phyloP scores from a whole-genome alignment of 2,797 vertebrate species.

The Gallirallus australis region DNA sequence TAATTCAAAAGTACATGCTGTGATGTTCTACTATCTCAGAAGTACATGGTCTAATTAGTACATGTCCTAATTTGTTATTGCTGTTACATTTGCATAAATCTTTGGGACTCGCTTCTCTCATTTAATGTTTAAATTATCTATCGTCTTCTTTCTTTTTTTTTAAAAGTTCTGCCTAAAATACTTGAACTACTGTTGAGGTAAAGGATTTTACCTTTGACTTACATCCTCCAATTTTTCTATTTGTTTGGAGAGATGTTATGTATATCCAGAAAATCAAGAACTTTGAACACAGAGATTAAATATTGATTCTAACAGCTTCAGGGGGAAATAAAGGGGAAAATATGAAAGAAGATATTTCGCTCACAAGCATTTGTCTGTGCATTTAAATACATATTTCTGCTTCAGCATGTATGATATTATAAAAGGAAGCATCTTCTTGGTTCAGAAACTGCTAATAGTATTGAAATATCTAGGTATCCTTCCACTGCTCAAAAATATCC shows the following conservation, averaged over 20 bases:
- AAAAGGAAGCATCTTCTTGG: background rate
- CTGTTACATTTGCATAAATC: background rate
- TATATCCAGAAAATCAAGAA: background rate
- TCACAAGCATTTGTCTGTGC: background rate
- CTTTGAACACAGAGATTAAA: background rate
- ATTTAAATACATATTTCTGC: background rate
- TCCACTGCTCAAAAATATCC: background rate
- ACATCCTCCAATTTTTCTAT: background rate
- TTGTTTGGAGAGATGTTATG: background rate
- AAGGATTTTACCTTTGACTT: background rate
- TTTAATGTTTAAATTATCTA: background rate
- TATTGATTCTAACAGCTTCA: background rate
- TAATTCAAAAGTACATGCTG: background rate
- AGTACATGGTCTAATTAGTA: background rate
- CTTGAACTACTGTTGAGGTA: background rate
- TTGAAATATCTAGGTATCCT: background rate
- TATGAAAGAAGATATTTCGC: background rate
- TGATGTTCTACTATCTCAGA: background rate
- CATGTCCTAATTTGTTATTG: background rate
- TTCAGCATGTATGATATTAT: background rate
- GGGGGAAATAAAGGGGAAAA: background rate
- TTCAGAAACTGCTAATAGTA: background rate
- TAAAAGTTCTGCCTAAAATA: background rate
- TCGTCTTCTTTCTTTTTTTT: background rate
- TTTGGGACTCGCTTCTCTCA: background rate